Conservation (phyloP, 2,113 vertebrate genomes). For the Origma solitaria region DNA sequence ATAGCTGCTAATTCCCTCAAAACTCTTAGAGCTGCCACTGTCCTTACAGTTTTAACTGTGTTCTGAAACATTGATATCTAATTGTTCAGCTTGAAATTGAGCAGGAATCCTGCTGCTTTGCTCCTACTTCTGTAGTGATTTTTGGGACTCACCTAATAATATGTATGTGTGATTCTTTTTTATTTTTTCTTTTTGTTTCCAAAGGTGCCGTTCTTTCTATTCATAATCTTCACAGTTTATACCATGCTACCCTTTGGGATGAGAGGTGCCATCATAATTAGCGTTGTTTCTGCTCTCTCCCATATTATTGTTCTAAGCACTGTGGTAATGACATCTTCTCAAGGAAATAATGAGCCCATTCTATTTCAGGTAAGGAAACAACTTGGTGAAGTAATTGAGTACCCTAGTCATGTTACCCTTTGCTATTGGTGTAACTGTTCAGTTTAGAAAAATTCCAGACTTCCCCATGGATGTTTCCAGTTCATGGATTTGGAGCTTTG, state of each 20-base stretch:
- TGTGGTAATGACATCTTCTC: not conserved
- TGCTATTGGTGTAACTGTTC: not conserved
- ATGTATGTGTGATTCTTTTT: not conserved
- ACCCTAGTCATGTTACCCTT: not conserved
- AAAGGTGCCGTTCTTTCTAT: slow-evolving; percentile 94
- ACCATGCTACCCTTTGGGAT: slow-evolving; percentile 91
- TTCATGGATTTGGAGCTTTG: not conserved
- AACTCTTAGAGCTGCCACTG: not conserved
- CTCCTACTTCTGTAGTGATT: not conserved
- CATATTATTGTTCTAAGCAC: slow-evolving; percentile 80
- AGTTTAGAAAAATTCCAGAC: not conserved
- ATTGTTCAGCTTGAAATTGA: not conserved
- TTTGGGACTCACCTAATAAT: not conserved
- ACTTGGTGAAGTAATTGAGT: not conserved
- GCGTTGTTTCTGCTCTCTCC: slow-evolving; percentile 80
- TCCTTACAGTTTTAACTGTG: not conserved
- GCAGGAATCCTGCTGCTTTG: not conserved
- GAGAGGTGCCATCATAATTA: slow-evolving; percentile 78
- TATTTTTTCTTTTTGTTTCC: not conserved
- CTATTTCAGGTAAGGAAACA: slow-evolving; percentile 74
- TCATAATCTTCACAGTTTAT: slow-evolving; percentile 90
- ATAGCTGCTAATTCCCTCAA: not conserved
- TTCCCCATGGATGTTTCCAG: not conserved
- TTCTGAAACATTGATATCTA: not conserved
- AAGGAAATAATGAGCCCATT: not conserved